Percentiles rank a stretch among this genome's conserved stretches.
Conservation (phyloP, 2,888 invertebrate species). For the Drosophila rellima region DNA sequence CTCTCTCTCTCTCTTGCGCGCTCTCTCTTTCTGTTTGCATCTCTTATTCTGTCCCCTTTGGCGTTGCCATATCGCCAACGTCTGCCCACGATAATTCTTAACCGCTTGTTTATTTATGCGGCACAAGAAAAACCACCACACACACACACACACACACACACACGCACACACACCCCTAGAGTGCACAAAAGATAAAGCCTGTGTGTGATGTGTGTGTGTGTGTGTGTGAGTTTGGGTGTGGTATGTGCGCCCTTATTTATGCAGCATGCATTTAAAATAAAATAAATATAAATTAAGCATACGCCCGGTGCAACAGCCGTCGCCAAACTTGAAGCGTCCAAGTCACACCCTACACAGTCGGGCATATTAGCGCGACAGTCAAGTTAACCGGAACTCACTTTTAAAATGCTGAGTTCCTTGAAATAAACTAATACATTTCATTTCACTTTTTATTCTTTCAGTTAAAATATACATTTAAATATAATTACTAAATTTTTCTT, state of each 20-base stretch:
- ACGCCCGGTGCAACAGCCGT: conserved; percentile 65
- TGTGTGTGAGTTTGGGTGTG: conserved; percentile 30
- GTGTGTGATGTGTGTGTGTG: conserved; percentile 14
- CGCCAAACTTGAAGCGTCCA: conserved; percentile 33
- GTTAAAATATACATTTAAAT: too few relatives aligned
- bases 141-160: conserved; percentile 21
- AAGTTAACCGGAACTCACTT: conserved; percentile 7
- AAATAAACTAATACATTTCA: too few relatives aligned
- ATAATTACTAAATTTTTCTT: too few relatives aligned
- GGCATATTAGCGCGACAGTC: conserved; percentile 33
- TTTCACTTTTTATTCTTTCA: too few relatives aligned
- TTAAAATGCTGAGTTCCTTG: too few relatives aligned
- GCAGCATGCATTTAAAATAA: conserved; percentile 78
- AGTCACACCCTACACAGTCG: conserved; percentile 12
- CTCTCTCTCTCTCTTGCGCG: not conserved
- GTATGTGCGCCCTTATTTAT: conserved; percentile 68
- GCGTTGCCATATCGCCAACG: conserved; percentile 47
- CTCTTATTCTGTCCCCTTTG: not conserved
- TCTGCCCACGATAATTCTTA: conserved; percentile 72
- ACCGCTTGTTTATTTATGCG: conserved; percentile 79
- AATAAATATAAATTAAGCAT: conserved; percentile 80
- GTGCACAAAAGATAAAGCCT: conserved; percentile 42
- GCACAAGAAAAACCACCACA: conserved; percentile 62
- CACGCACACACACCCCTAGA: conserved; percentile 10
- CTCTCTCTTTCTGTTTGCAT: not conserved